phyloP scores from a whole-genome alignment of 2,888 invertebrate species.

The Drymonia ruficornis region DNA sequence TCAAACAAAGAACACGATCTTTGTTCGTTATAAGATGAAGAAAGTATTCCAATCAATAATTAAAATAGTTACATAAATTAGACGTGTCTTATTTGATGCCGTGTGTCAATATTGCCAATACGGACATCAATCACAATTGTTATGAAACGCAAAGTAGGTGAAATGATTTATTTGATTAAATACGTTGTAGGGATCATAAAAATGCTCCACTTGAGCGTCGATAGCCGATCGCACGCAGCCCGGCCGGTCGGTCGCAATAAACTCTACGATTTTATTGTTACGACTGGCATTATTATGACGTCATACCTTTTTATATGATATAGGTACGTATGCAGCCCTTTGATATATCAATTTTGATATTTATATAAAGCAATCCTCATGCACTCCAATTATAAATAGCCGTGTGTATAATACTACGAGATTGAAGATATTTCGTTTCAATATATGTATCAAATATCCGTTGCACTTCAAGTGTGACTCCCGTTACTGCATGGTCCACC shows the following conservation, averaged over 20 bases:
- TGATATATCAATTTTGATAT: slow-evolving; percentile 12
- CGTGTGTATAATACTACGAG: slow-evolving; percentile 33
- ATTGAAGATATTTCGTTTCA: slow-evolving; percentile 60
- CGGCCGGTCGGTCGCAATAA: slow-evolving; percentile 59
- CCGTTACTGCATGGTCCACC: slow-evolving; percentile 75
- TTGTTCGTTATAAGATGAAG: slow-evolving; percentile 27
- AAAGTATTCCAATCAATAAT: slow-evolving; percentile 6
- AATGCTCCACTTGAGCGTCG: slow-evolving; percentile 58
- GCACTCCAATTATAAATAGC: slow-evolving; percentile 14
- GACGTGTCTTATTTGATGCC: neutral
- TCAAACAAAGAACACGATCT: slow-evolving; percentile 41
- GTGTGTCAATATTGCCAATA: slow-evolving; percentile 22
- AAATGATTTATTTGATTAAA: slow-evolving; percentile 65
- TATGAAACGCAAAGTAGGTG: slow-evolving; percentile 46
- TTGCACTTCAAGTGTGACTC: slow-evolving; percentile 71
- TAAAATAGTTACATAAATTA: no score
- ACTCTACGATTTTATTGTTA: slow-evolving; percentile 66
- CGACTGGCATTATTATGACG: slow-evolving; percentile 48
- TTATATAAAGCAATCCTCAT: no score
- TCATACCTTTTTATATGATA: slow-evolving; percentile 39
- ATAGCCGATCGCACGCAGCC: slow-evolving; percentile 54
- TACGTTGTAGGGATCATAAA: slow-evolving; percentile 51
- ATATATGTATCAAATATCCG: slow-evolving; percentile 69
- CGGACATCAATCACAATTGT: slow-evolving; percentile 39
- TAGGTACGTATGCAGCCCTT: slow-evolving; percentile 1